Percentiles rank a stretch among this genome's conserved stretches.
phyloP scores from a whole-genome alignment of 2,888 invertebrate species.

The Isotomurus palustris region DNA sequence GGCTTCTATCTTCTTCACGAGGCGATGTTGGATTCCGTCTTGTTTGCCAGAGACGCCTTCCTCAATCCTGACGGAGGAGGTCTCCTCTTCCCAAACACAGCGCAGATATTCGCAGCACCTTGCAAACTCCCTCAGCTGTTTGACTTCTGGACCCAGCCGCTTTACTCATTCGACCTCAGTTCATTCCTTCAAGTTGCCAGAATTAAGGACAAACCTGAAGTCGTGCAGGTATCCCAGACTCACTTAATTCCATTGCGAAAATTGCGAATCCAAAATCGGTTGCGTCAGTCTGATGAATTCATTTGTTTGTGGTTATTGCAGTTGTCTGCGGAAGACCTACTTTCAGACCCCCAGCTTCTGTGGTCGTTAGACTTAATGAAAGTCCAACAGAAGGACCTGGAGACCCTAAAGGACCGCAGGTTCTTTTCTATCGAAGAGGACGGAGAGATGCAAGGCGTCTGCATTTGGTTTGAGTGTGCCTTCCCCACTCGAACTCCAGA shows the following conservation, averaged over 20 bases:
- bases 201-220: constrained; percentile 65
- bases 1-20: constrained; percentile 93
- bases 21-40: constrained; percentile 88
- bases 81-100: constrained; percentile 68
- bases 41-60: constrained; percentile 74
- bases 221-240: constrained; percentile 53
- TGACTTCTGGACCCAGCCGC: constrained; percentile 66
- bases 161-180: constrained; percentile 73
- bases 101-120: constrained; percentile 62
- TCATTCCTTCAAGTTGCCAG: constrained; percentile 56
- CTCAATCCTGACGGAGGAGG: constrained; percentile 69
- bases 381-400: constrained; percentile 56
- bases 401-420: constrained; percentile 62
- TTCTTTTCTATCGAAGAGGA: constrained; percentile 56
- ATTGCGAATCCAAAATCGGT: background rate
- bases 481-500: constrained; percentile 56
- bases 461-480: constrained; percentile 73
- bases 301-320: constrained; percentile 16
- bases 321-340: constrained; percentile 55
- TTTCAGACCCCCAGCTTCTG: constrained; percentile 62
- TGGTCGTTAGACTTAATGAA: constrained; percentile 66
- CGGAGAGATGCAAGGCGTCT: constrained; percentile 59
- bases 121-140: constrained; percentile 52
- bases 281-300: no score
- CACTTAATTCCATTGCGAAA: background rate